Evolutionary conservation across 2,797 vertebrate genomes (phyloP).

Genomic region (Pipistrellus pipistrellus): DNA sequence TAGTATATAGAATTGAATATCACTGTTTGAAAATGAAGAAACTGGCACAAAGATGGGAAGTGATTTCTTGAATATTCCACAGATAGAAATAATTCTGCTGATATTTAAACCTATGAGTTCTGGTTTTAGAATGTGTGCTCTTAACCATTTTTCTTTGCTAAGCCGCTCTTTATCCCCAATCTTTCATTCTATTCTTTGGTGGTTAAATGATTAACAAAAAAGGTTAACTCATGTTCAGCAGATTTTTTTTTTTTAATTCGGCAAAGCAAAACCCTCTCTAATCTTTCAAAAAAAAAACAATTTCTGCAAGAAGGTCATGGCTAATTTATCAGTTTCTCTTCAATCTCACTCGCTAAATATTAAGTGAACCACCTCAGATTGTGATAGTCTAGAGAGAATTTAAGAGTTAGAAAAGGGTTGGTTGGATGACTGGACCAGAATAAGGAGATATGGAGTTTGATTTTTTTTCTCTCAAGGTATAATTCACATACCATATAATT

Average conservation of each 20-base stretch:
- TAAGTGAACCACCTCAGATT: background rate
- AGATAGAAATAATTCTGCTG: background rate
- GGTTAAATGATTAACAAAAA: conserved; percentile 28
- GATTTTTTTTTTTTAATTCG: background rate
- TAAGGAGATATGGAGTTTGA: background rate
- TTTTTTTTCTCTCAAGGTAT: background rate
- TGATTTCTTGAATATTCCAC: background rate
- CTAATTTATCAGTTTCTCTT: background rate
- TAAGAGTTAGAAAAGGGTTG: background rate
- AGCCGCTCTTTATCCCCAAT: background rate
- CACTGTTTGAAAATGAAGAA: conserved; percentile 13
- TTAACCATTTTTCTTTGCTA: background rate
- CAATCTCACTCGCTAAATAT: background rate
- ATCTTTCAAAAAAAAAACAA: background rate
- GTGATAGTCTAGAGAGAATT: background rate
- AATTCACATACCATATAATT: background rate
- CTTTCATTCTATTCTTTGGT: background rate
- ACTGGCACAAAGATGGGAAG: background rate
- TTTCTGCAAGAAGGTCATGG: background rate
- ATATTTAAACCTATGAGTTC: background rate
- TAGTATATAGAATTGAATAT: background rate
- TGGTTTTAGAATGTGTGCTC: background rate
- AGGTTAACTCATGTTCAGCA: background rate
- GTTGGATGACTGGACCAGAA: background rate
- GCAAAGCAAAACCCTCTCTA: background rate